Evolutionary conservation across 2,888 invertebrate genomes (phyloP), one percentile per base, ranked within the genome.

Genomic region (Coelopa pilipes): DNA sequence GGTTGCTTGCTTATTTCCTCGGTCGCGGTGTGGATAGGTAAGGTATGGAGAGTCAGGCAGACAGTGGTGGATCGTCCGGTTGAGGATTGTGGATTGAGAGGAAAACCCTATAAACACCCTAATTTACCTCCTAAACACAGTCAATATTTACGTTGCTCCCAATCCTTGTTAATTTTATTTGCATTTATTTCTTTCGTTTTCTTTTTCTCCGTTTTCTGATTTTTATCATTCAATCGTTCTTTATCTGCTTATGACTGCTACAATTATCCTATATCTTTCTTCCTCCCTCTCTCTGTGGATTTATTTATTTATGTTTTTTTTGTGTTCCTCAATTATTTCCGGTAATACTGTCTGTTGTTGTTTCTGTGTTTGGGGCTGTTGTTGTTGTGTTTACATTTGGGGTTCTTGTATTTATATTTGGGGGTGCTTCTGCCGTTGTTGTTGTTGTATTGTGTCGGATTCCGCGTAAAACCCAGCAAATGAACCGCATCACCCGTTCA

Each of bases 401-500:
- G 34, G 34, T 34, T 34, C 4, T 34, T 4, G 34, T 34, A 34
- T 34, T 34, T 34, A 34, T 34, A 34, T 34, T 34, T 34, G 34
- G 34, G 34, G 21, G 17, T 59, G 55, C n/a, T 2, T 55, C 19
- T 55, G 55, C 19, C 24, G 12, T 60, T 60, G 34, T 60, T 24
- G 60, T 62, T 62, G 34, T 9, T 34, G 34, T 34, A 34, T 34
- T 34, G 34, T 34, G 1, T 17, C 59, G 59, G 13, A 57, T 46
- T 34, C 55, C n/a, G 67, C 69, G 73, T 70, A 74, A 63, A 62
- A 65, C 57, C 73, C 70, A 63, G 57, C 63, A 70, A 74, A 63
- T 70, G 73, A 74, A 69, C 73, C 73, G 55, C 69, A 68, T 73
- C 73, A 53, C 53, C 63, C 62, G 55, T 74, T 70, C 74, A 74